phyloP scores from a whole-genome alignment of 2,888 invertebrate species.

The Uloborus plumipes region DNA sequence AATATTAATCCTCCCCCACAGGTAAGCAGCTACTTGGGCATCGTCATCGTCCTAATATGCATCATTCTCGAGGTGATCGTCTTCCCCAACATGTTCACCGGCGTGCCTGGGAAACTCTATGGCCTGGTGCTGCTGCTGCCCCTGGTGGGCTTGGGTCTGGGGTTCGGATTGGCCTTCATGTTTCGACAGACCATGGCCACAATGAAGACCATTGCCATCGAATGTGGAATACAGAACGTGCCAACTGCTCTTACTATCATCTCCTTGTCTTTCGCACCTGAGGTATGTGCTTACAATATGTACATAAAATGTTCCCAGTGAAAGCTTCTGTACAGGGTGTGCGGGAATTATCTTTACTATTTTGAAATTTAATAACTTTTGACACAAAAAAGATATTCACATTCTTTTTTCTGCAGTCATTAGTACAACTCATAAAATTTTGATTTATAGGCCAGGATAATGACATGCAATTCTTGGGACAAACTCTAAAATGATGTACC shows the following conservation, averaged over 20 bases:
- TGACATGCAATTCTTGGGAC: too few species aligned
- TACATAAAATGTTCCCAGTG: background rate
- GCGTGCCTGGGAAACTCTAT: constrained; percentile 67
- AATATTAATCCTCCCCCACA: constrained; percentile 58
- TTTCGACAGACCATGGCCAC: constrained; percentile 66
- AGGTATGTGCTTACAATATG: constrained; percentile 44
- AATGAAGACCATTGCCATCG: constrained; percentile 69
- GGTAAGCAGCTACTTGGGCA: constrained; percentile 68
- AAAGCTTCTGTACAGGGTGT: too few species aligned
- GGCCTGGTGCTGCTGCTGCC: constrained; percentile 68
- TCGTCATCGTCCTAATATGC: constrained; percentile 67
- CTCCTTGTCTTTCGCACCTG: constrained; percentile 67
- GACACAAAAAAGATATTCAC: too few species aligned
- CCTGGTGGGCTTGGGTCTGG: constrained; percentile 68
- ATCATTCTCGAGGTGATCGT: constrained; percentile 65
- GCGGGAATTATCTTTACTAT: too few species aligned
- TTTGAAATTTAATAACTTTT: too few species aligned
- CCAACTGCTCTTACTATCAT: constrained; percentile 69
- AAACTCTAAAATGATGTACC: too few species aligned
- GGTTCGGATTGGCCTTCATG: constrained; percentile 68
- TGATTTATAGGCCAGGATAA: too few species aligned
- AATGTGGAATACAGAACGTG: constrained; percentile 70
- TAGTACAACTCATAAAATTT: too few species aligned
- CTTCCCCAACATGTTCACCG: constrained; percentile 69
- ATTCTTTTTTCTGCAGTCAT: too few species aligned